Base-by-base conservation (phyloP, 2,888 invertebrate species). In the Ctenicera cuprea region DNA sequence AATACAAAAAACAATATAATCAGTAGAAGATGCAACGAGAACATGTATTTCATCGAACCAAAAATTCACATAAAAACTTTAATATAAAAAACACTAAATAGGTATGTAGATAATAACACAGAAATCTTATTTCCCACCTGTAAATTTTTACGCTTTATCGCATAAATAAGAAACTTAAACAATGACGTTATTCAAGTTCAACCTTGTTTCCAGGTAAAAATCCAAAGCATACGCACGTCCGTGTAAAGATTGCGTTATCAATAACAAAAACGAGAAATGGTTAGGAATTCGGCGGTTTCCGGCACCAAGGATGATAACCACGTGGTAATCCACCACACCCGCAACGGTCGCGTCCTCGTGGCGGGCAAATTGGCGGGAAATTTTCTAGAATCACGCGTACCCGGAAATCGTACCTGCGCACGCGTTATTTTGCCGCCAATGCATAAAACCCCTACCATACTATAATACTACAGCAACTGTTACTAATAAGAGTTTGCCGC, bases 251-350 rank as follows among this genome's bases (percentile, higher is more conserved):
- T 63, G 16, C 64, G 64, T 45, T 33, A 45, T 38, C 64, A 33
- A 18, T 16, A 18, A 45, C 12, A 38, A 61, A 59, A 68, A 48
- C 22, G 45, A 33, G 43, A 68, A 68, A 59, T 41, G 30, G 20
- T 57, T 59, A 59, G 67, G 69, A 69, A 69, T 69, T 61, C 26
- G 50, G 69, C 48, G 69, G 69, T 69, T 69, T 69, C 69, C 69
- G 69, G 69, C 33, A 52, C 33, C 4, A 26, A 41, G 59, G 9
- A 61, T 45, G 18, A 61, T 30, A 43, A 38, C 52, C 61, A 62
- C 52, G 52, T 70, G 62, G 57, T 30, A 30, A 37, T 59, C 54
- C 20, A 41, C 59, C 59, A 41, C 59, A 33, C 38, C 38, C 59
- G 30, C 33, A 59, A 59, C 59, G 59, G 37, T 37, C 59, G 38